Evolutionary conservation across 2,797 vertebrate genomes (phyloP).

Genomic region (Pipistrellus pipistrellus): DNA sequence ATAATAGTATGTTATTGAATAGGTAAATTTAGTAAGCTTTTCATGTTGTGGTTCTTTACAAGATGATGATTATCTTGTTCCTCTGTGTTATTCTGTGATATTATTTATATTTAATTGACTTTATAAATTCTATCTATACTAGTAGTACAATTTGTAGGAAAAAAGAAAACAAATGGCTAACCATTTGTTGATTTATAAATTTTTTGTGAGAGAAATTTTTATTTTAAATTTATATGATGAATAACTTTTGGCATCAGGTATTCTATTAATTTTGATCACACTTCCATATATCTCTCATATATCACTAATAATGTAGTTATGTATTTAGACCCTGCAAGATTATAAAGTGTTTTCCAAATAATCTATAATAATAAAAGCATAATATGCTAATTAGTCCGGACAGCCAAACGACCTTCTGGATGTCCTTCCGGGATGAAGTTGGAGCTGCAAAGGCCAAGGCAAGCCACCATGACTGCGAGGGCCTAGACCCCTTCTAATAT

Average conservation of each 20-base stretch:
- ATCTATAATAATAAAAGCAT: background rate
- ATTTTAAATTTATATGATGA: constrained; percentile 19
- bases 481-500: too few species aligned
- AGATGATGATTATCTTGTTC: background rate
- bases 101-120: constrained; percentile 49
- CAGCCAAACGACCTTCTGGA: too few species aligned
- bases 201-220: background rate
- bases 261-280: background rate
- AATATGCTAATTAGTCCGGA: too few species aligned
- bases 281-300: background rate
- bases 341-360: constrained; percentile 34
- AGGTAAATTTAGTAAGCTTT: constrained; percentile 6
- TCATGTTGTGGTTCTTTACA: constrained; percentile 13
- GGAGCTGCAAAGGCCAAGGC: too few species aligned
- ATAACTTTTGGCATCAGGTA: constrained; percentile 10
- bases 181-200: background rate
- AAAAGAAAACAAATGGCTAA: background rate
- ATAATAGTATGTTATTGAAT: background rate
- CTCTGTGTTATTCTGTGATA: background rate
- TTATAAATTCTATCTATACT: background rate
- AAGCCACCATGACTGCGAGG: too few species aligned
- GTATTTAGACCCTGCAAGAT: background rate
- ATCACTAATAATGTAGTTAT: constrained; percentile 8
- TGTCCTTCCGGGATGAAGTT: too few species aligned
- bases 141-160: background rate